These are phyloP conservation scores for Nyctereutes procyonoides DNA, from an alignment of 2,113 vertebrate species.

Conservation along the genomic window DNA sequence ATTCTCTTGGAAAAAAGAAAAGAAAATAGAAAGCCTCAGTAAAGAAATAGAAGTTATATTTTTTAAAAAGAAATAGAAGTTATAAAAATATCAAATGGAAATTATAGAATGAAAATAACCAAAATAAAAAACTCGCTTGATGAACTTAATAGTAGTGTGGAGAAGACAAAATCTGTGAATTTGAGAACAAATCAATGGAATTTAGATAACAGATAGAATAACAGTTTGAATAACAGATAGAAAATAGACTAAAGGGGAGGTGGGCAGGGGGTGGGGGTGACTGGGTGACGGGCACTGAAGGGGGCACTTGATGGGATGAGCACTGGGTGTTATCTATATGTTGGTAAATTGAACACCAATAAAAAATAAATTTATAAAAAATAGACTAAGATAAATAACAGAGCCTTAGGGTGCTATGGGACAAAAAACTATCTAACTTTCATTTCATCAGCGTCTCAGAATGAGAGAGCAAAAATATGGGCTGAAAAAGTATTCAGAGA, in stretches of 20 bases:
- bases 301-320: too few species aligned
- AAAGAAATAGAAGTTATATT: not conserved
- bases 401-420: not conserved
- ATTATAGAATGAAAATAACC: not conserved
- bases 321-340: too few species aligned
- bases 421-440: not conserved
- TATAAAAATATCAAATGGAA: not conserved
- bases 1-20: not conserved
- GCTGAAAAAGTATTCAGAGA: not conserved
- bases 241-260: not conserved
- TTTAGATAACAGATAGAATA: not conserved
- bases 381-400: not conserved
- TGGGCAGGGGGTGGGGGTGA: too few species aligned
- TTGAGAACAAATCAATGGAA: conserved; percentile 13
- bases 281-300: too few species aligned
- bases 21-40: not conserved
- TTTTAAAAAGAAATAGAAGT: not conserved
- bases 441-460: not conserved
- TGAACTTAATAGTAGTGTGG: not conserved
- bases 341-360: too few species aligned
- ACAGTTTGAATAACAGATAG: not conserved
- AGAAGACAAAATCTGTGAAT: conserved; percentile 11
- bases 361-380: not conserved
- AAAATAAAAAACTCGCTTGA: not conserved
- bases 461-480: not conserved